These are phyloP conservation scores for Sycobia sp. DNA, from an alignment of 1,140 invertebrate species.

Conservation along the genomic window DNA sequence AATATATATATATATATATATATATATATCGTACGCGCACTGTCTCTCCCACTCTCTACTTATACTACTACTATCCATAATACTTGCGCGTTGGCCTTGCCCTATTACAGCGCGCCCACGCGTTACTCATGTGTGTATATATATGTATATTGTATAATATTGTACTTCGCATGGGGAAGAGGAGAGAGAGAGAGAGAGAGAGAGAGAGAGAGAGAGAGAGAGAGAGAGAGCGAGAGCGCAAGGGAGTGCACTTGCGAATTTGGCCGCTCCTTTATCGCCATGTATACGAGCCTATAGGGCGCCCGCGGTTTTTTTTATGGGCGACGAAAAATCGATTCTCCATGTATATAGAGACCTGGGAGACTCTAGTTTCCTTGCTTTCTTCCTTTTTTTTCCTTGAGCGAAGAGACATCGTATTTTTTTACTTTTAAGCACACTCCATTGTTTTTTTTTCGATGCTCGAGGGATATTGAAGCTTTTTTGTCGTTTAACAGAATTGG, in stretches of 20 bases:
- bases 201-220: no score
- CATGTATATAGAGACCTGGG: background rate
- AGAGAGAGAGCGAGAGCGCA: no score
- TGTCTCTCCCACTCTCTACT: background rate
- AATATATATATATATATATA: no score
- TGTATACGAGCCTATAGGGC: background rate
- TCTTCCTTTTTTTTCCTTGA: background rate
- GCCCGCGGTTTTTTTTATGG: constrained; percentile 2
- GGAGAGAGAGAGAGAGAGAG: no score
- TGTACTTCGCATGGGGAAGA: no score
- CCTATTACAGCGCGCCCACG: no score
- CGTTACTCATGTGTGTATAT: no score
- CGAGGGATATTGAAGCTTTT: no score
- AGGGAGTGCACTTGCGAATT: constrained; percentile 20
- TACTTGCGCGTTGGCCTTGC: no score
- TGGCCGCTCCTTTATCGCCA: constrained; percentile 15
- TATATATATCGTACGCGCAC: no score
- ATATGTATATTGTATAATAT: no score
- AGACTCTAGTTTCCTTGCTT: constrained; percentile 12
- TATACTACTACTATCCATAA: background rate
- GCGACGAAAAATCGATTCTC: constrained; percentile 18
- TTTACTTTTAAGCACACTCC: background rate
- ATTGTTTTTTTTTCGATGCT: background rate
- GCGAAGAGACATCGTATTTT: background rate
- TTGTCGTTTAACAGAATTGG: no score